Evolutionary conservation across 2,797 vertebrate species (phyloP), one percentile per base, ranked within the genome.

Genomic region (Lacerta viridis): DNA sequence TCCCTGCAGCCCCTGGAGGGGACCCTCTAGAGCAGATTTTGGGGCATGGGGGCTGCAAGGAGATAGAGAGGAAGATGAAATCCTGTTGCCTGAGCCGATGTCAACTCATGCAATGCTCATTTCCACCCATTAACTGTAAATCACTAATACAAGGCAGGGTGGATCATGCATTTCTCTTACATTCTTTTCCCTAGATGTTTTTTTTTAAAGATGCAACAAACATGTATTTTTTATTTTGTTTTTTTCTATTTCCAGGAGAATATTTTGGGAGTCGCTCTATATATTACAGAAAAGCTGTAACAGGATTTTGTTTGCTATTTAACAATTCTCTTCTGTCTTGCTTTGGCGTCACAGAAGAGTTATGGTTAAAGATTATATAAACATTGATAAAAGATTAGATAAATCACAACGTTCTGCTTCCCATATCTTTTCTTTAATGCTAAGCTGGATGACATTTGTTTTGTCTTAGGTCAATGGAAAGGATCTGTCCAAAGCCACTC

Each of bases 401-500:
- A 72, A 8, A 7, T 36, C 17, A 66, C 50, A 61, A 0, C 84
- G 4, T 80, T 87, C 92, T 87, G 71, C 72, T 39, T 2, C 0
- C 2, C 0, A 64, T 92, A 1, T 41, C 7, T 79, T 92, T 83
- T 92, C 59, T 91, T 61, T 59, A 61, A 20, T 87, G 81, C 89
- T 46, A 76, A 91, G 79, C 59, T n/a, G 20, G 69, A 2, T 36
- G 3, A 79, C 77, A 72, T 86, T 91, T 93, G 6, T 2, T 89
- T 94, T 88, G 92, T 68, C 11, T 41, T 87, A 99, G 99, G 98
- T 99, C 92, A 99, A 99, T 90, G 99, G 98, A 88, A 99, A 98
- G 94, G 98, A 99, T 95, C 97, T 99, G 84, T 98, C 98, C 39
- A 98, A 98, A 96, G 98, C 98, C 91, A 98, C 98, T 92, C 98